These are phyloP conservation scores for Poecile montanus DNA, from an alignment of 2,797 vertebrate species.

Conservation along the genomic window DNA sequence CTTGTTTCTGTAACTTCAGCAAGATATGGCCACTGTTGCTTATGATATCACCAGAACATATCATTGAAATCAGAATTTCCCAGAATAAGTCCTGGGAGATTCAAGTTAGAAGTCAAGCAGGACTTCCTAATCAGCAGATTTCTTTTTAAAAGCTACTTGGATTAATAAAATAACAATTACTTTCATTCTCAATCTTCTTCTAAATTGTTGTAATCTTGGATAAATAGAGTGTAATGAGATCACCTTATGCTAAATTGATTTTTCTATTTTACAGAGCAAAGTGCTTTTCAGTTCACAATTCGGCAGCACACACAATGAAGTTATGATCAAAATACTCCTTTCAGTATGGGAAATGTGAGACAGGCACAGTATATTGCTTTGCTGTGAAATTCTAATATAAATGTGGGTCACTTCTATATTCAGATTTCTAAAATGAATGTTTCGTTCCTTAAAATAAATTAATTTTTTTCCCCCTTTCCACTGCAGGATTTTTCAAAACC, in stretches of 20 bases:
- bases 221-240: slow-evolving; percentile 72
- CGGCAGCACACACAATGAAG: background rate
- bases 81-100: background rate
- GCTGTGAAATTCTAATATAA: slow-evolving; percentile 23
- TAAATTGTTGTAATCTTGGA: slow-evolving; percentile 66
- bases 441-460: background rate
- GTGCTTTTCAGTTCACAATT: slow-evolving; percentile 25
- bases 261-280: slow-evolving; percentile 36
- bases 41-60: background rate
- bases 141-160: slow-evolving; percentile 51
- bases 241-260: slow-evolving; percentile 68
- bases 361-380: background rate
- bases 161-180: slow-evolving; percentile 71
- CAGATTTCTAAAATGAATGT: slow-evolving; percentile 40
- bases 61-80: background rate
- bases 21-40: background rate
- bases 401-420: slow-evolving; percentile 9
- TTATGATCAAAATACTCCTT: slow-evolving; percentile 14
- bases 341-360: slow-evolving; percentile 4
- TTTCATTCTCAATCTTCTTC: slow-evolving; percentile 52
- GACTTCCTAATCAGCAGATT: slow-evolving; percentile 50
- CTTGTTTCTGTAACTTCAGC: background rate
- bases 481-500: slow-evolving; percentile 15
- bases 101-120: background rate
- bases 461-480: background rate